A percentile compares a stretch with the other conserved stretches of the same genome.
Conservation (phyloP, 2,888 invertebrate genomes). For the Mesorhabditis sp. region DNA sequence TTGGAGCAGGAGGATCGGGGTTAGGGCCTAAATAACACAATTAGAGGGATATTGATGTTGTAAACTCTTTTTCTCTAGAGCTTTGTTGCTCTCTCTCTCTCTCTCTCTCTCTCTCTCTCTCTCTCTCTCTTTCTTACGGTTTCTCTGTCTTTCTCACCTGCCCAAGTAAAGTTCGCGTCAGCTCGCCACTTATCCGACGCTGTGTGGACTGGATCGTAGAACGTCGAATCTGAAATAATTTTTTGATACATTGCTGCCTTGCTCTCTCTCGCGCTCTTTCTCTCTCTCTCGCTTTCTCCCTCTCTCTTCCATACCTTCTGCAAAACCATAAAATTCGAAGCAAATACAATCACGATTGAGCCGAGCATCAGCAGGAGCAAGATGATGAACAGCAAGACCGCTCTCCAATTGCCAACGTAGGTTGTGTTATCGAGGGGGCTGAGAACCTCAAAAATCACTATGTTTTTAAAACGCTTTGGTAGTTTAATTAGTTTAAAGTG, state of each 20-base stretch:
- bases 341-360: not conserved
- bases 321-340: not conserved
- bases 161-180: not conserved
- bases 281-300: not conserved
- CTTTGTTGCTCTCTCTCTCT: too few relatives aligned
- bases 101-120: too few relatives aligned
- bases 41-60: too few relatives aligned
- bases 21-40: not conserved
- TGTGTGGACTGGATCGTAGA: not conserved
- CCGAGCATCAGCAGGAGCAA: not conserved
- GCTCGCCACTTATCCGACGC: not conserved
- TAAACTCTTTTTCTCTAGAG: too few relatives aligned
- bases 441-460: too few relatives aligned
- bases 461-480: too few relatives aligned
- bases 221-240: not conserved
- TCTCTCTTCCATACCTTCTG: not conserved
- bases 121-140: too few relatives aligned
- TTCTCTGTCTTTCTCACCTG: not conserved
- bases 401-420: not conserved
- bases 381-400: not conserved
- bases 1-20: not conserved
- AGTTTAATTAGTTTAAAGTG: too few relatives aligned
- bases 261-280: too few relatives aligned
- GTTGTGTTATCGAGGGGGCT: too few relatives aligned
- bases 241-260: too few relatives aligned